Evolutionary conservation across 1,140 invertebrate species (phyloP).

Genomic region (Calliphora vicina): DNA sequence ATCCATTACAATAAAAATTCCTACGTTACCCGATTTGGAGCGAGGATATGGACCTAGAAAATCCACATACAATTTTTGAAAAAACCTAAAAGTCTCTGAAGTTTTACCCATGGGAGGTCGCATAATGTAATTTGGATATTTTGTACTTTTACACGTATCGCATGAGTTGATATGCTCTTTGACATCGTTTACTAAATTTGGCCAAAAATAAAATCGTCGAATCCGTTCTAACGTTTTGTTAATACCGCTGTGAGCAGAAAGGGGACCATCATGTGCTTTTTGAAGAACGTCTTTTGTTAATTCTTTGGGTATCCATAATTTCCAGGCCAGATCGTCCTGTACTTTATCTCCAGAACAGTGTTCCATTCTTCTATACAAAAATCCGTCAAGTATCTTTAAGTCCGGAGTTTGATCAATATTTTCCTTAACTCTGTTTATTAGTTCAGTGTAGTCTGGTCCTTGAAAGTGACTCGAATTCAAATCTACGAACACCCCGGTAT

Average conservation of each 20-base stretch:
- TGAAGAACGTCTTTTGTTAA: not conserved
- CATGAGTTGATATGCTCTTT: not conserved
- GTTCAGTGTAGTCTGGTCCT: not conserved
- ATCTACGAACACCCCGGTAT: slow-evolving; percentile 18
- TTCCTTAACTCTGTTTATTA: not conserved
- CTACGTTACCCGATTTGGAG: not conserved
- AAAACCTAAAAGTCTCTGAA: not conserved
- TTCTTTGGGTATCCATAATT: slow-evolving; percentile 8
- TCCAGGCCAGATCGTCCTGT: slow-evolving; percentile 18
- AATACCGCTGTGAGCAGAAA: not conserved
- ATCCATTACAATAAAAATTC: not conserved
- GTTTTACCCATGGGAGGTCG: not conserved
- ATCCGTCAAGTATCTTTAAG: slow-evolving; percentile 10
- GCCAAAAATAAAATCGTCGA: slow-evolving; percentile 1
- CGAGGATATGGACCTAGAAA: slow-evolving; percentile 11
- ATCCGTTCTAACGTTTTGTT: slow-evolving; percentile 10
- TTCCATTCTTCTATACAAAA: not conserved
- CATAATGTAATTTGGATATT: not conserved
- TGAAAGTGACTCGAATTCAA: not conserved
- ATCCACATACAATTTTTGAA: slow-evolving; percentile 11
- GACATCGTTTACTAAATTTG: not conserved
- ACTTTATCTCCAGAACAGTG: not conserved
- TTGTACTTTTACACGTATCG: slow-evolving; percentile 4
- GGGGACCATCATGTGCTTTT: not conserved
- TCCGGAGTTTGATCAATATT: not conserved